Base-by-base conservation (phyloP, 2,888 invertebrate species). In the Chironomus tentans region DNA sequence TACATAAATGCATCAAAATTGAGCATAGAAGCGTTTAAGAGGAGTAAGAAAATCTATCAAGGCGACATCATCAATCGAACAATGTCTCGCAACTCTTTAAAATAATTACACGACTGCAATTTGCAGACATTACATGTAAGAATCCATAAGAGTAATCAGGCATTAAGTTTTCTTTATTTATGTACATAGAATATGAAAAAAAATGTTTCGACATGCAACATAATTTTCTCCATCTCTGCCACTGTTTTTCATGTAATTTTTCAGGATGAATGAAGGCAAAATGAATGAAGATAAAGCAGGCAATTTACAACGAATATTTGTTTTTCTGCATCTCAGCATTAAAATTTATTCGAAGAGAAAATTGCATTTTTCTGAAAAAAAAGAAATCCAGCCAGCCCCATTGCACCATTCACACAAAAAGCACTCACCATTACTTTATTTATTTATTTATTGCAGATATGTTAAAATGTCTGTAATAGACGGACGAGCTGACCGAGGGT, bases 271-370 rank as follows among this genome's bases (percentile, higher is more conserved):
- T 71, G 71, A n/a, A 50, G 13, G 5, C 3, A 7, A 38, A 69
- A 70, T 70, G 50, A 12, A 62, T 62, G 62, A 62, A 22, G 62
- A 62, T 18, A 22, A 56, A 71, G 56, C 21, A 22, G 71, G 50
- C 48, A 71, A 71, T 71, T 65, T 71, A 71, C 71, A 71, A 28
- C 21, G 24, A 71, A 71, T 70, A 50, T 71, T 71, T 71, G 71
- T 71, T 71, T 71, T 70, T 24, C 2, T 56, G 56, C 71, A 50
- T 50, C 70, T 12, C 48, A 12, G 24, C 38, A 5, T 18, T 38
- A 70, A 70, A 70, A 70, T 47, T 70, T 71, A 71, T 71, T 71
- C 71, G 28, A 13, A 13, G 71, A 71, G 56, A 71, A 71, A 71
- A 71, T 71, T 71, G 71, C 71, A 71, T 71, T 71, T 28, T 28